phyloP scores from a whole-genome alignment of 2,113 vertebrate species.

The Emydura subglobosa region DNA sequence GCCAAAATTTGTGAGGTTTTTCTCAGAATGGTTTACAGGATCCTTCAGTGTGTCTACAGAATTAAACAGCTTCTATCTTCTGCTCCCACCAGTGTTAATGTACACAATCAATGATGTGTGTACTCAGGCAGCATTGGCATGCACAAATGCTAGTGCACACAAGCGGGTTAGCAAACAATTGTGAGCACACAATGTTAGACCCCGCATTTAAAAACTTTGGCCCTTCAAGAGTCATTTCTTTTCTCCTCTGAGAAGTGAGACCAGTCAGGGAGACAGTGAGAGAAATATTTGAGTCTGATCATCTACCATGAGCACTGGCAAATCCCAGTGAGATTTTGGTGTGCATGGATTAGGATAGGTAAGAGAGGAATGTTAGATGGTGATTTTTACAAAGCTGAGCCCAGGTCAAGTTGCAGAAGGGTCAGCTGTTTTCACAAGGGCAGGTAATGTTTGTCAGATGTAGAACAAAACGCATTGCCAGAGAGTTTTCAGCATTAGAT shows the following conservation, averaged over 20 bases:
- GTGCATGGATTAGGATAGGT: not conserved
- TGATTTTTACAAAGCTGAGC: not conserved
- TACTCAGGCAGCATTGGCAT: not conserved
- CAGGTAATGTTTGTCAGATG: slow-evolving; percentile 30
- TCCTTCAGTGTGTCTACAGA: not conserved
- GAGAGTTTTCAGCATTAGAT: slow-evolving; percentile 21
- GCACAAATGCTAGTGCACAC: not conserved
- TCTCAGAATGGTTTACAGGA: not conserved
- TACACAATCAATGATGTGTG: fast-evolving
- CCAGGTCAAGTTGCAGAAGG: not conserved
- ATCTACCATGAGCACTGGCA: not conserved
- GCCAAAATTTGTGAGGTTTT: not conserved
- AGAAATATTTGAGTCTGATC: not conserved
- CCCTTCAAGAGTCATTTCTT: not conserved
- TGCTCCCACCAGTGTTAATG: not conserved
- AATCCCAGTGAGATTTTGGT: not conserved
- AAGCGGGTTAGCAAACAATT: fast-evolving
- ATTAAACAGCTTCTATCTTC: not conserved
- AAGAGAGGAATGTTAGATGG: not conserved
- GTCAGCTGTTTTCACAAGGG: not conserved
- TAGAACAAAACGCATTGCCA: not conserved
- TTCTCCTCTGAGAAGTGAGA: not conserved
- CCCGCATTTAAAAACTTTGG: not conserved
- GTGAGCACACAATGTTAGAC: not conserved
- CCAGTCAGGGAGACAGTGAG: not conserved